Conservation (phyloP, 2,888 invertebrate species). For the Rhingia rostrata region DNA sequence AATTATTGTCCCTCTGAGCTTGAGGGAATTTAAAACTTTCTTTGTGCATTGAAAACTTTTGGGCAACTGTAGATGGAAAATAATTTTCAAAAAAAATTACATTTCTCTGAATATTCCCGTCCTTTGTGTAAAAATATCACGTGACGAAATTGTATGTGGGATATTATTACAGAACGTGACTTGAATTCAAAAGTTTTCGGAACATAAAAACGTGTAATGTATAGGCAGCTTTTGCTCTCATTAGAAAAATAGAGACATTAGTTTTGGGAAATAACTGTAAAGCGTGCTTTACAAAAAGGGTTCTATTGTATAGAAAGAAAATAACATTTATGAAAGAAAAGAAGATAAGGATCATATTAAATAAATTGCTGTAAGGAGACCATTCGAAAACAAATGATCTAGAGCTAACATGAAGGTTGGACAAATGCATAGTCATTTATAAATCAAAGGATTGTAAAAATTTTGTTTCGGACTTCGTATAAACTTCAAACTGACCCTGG, state of each 20-base stretch:
- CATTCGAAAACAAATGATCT: too few species aligned
- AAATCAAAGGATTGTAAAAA: too few species aligned
- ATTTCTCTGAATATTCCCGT: conserved; percentile 5
- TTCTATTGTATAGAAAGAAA: neutral
- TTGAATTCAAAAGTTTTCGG: conserved; percentile 23
- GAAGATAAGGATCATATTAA: too few species aligned
- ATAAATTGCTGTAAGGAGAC: too few species aligned
- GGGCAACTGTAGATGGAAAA: conserved; percentile 14
- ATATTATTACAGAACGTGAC: conserved; percentile 50
- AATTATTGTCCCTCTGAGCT: neutral
- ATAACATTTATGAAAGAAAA: too few species aligned
- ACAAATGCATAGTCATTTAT: too few species aligned
- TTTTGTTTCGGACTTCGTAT: too few species aligned
- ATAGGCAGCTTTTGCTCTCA: conserved; percentile 28
- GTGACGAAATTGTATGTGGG: conserved; percentile 51
- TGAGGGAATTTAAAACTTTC: neutral
- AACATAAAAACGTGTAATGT: conserved; percentile 20
- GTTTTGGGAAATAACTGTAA: conserved; percentile 22
- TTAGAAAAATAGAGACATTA: conserved; percentile 50
- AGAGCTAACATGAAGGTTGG: too few species aligned
- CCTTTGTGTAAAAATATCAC: conserved; percentile 43
- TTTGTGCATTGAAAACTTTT: conserved; percentile 14
- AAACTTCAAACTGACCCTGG: too few species aligned
- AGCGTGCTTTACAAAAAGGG: conserved; percentile 32
- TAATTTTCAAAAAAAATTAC: conserved; percentile 22